phyloP scores from a whole-genome alignment of 2,113 vertebrate genomes.

The Daphoenositta chrysoptera region DNA sequence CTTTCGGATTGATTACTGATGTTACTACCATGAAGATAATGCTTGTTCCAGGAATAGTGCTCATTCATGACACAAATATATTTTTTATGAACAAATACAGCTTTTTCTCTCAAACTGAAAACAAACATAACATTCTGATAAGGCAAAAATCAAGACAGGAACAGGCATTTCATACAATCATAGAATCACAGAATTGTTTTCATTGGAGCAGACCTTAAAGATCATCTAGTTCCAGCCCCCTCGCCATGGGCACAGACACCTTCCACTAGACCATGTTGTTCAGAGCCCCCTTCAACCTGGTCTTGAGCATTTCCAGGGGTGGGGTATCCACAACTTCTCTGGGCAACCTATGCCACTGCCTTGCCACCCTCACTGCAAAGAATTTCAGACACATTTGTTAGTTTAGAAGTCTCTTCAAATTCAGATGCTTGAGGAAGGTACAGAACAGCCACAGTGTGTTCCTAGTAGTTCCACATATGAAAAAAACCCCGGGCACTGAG shows the following conservation, averaged over 20 bases:
- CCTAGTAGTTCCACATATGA: neutral
- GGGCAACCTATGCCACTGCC: neutral
- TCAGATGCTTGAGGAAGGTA: neutral
- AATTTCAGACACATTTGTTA: neutral
- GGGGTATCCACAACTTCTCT: neutral
- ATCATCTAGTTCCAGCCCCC: neutral
- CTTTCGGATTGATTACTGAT: neutral
- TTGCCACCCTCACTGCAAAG: neutral
- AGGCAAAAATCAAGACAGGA: neutral
- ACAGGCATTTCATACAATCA: neutral
- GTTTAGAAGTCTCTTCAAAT: neutral
- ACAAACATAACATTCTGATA: neutral
- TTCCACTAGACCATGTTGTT: neutral
- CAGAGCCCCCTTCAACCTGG: neutral
- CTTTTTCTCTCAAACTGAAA: neutral
- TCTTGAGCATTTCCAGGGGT: neutral
- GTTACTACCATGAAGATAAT: neutral
- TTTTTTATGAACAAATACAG: neutral
- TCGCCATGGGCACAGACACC: neutral
- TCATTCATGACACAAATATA: neutral
- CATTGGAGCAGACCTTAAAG: neutral
- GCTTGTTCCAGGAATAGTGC: neutral
- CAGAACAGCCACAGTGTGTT: neutral
- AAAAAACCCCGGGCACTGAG: accelerated
- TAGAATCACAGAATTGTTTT: neutral